These are phyloP conservation scores for Chondrosia reniformis DNA, from an alignment of 37 sponge, comb jelly and placozoan species.

Conservation along the genomic window DNA sequence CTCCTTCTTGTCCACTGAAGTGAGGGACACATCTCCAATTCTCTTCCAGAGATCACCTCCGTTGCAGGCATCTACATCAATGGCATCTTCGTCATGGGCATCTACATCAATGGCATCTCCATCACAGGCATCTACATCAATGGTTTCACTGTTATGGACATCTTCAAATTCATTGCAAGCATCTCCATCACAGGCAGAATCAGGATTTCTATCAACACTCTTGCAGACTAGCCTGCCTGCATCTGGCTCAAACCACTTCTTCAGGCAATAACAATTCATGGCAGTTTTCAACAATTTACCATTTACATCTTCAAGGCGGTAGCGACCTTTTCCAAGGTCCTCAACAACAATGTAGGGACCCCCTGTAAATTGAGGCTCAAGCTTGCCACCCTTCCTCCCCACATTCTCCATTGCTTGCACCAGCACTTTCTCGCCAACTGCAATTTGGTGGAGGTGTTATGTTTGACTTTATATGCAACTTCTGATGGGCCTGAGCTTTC, in stretches of 20 bases:
- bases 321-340: conserved; percentile 22
- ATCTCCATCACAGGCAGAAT: neutral
- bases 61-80: neutral
- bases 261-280: too few relatives aligned
- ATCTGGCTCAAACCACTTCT: too few relatives aligned
- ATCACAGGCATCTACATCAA: too few relatives aligned
- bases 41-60: neutral
- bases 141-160: too few relatives aligned
- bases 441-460: neutral
- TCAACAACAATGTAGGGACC: neutral
- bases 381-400: conserved; percentile 21
- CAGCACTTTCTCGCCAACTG: neutral
- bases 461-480: conserved; percentile 17
- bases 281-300: too few relatives aligned
- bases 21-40: neutral
- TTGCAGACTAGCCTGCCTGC: neutral
- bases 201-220: neutral
- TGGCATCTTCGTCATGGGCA: neutral
- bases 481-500: conserved; percentile 24
- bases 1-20: neutral
- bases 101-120: too few relatives aligned
- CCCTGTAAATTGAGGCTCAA: neutral
- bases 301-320: conserved; percentile 10
- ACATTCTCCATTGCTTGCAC: conserved; percentile 4
- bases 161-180: neutral